These are phyloP conservation scores for Aplocera efformata DNA, from an alignment of 2,888 invertebrate genomes.

Conservation along the genomic window DNA sequence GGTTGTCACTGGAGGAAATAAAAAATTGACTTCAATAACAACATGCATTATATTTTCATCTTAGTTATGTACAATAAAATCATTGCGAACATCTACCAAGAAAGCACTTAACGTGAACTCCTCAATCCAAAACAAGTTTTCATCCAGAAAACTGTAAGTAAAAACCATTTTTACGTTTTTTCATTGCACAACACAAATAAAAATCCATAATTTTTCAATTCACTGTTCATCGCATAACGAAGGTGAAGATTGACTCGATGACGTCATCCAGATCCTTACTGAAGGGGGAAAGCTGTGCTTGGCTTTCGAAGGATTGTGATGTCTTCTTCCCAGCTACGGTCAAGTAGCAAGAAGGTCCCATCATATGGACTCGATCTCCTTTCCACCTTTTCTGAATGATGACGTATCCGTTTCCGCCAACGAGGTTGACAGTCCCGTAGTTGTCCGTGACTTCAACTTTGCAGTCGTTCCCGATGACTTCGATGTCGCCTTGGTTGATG, in stretches of 20 bases:
- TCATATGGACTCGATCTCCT: slow-evolving; percentile 60
- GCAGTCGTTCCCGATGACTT: slow-evolving; percentile 72
- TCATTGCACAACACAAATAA: slow-evolving; percentile 22
- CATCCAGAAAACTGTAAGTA: no score
- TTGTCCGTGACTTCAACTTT: slow-evolving; percentile 62
- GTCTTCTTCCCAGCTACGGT: slow-evolving; percentile 64
- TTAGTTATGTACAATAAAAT: no score
- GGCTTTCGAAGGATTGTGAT: slow-evolving; percentile 56
- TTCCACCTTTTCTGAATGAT: slow-evolving; percentile 54
- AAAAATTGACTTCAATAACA: no score
- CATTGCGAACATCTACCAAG: no score
- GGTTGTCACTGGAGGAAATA: no score
- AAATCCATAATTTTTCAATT: slow-evolving; percentile 11
- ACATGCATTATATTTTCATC: no score
- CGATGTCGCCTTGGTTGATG: slow-evolving; percentile 65
- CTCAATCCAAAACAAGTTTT: no score
- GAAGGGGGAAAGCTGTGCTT: slow-evolving; percentile 70
- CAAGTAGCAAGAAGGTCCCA: slow-evolving; percentile 57
- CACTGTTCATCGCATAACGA: slow-evolving; percentile 66
- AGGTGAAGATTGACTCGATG: slow-evolving; percentile 70
- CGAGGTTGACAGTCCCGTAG: slow-evolving; percentile 59
- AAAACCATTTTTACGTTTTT: slow-evolving; percentile 1
- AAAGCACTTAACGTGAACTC: no score
- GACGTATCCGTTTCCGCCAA: slow-evolving; percentile 63
- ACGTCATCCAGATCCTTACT: slow-evolving; percentile 73